phyloP scores from a whole-genome alignment of 1,140 invertebrate species.

The Sminthurides bifidus region DNA sequence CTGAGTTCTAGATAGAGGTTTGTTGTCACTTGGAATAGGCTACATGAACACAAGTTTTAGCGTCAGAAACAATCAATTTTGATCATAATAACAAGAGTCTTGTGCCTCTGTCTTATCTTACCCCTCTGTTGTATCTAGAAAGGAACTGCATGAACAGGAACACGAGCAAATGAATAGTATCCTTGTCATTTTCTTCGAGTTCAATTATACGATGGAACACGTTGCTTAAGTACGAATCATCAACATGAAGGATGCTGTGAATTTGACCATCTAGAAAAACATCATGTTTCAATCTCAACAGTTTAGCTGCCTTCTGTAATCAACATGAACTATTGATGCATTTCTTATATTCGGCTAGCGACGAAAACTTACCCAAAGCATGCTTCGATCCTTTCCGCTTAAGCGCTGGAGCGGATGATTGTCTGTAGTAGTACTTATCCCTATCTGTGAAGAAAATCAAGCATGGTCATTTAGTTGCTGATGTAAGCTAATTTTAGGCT shows the following conservation, averaged over 20 bases:
- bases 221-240: slow-evolving; percentile 53
- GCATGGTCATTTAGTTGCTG: no score
- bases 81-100: not conserved
- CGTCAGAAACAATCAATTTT: not conserved
- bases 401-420: slow-evolving; percentile 76
- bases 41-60: slow-evolving; percentile 35
- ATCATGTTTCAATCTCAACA: not conserved
- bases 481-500: no score
- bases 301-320: not conserved
- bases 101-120: slow-evolving; percentile 35
- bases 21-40: slow-evolving; percentile 76
- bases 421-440: slow-evolving; percentile 77
- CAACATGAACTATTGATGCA: not conserved
- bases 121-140: slow-evolving; percentile 55
- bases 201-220: slow-evolving; percentile 72
- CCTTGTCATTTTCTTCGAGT: slow-evolving; percentile 83
- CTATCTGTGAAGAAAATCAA: slow-evolving; percentile 48
- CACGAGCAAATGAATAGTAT: slow-evolving; percentile 89
- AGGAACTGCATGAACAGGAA: slow-evolving; percentile 92
- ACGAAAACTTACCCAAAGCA: slow-evolving; percentile 61
- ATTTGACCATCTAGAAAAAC: slow-evolving; percentile 55
- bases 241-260: slow-evolving; percentile 51
- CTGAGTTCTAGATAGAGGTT: slow-evolving; percentile 59
- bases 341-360: not conserved
- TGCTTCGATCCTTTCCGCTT: slow-evolving; percentile 84